A percentile compares a stretch with the other conserved stretches of the same genome.
These are phyloP conservation scores for Bilobella aurantiaca DNA, from an alignment of 1,140 invertebrate genomes.

Conservation along the genomic window DNA sequence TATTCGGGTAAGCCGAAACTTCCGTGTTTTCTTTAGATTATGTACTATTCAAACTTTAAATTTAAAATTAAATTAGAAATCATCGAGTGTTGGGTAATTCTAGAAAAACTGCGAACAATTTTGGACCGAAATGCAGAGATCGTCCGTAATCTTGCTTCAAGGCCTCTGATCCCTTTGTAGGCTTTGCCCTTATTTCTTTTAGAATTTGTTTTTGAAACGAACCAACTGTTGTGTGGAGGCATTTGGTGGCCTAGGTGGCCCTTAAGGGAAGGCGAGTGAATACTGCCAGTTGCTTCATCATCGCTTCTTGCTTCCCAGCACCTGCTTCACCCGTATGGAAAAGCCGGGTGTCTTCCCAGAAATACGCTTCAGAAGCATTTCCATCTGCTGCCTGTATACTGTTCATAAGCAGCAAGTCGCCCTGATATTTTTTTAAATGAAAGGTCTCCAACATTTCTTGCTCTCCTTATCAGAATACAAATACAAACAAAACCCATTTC, in stretches of 20 bases:
- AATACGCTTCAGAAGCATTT: background rate
- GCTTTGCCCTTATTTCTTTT: no score
- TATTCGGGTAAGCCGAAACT: slow-evolving; percentile 76
- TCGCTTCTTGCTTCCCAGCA: background rate
- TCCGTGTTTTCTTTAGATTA: no score
- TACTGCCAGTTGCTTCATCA: background rate
- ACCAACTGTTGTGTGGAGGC: background rate
- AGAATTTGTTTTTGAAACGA: no score
- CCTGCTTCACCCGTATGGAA: background rate
- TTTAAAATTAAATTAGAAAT: slow-evolving; percentile 24
- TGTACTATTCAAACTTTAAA: background rate
- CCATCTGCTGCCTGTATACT: background rate
- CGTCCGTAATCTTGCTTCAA: background rate
- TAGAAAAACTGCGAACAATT: no score
- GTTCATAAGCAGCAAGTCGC: background rate
- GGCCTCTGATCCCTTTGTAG: background rate
- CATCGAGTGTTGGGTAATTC: no score
- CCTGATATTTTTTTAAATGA: no score
- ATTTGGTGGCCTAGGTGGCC: background rate
- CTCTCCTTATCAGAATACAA: no score
- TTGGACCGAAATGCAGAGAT: background rate
- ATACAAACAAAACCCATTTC: no score
- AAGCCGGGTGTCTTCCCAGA: background rate
- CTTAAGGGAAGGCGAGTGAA: background rate
- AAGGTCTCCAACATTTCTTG: no score